Base-by-base conservation (phyloP, 2,113 vertebrate species). In the human (Homo sapiens) region DNA sequence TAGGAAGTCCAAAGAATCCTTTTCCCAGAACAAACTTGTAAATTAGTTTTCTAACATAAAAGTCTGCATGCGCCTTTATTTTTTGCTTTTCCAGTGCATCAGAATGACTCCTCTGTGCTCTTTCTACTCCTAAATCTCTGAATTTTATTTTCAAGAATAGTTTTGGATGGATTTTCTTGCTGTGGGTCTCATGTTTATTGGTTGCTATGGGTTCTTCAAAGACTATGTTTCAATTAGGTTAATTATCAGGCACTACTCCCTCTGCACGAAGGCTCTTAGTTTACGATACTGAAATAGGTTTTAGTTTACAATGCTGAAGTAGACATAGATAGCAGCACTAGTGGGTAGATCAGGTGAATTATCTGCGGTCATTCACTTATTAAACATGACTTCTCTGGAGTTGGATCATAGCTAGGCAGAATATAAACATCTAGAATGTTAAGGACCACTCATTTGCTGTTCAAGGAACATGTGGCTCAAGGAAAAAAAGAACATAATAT, bases 91-190 rank as follows among this genome's bases (percentile, higher is more conserved):
- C 13, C 8, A 23, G 64, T 66, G 27, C 0, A 30, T 38, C 79
- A 59, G 22, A 81, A 89, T 32, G 55, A 89, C 25, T 40, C 9
- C 23, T 70, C 57, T 89, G 73, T 84, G 22, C 27, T 96, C 12
- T 85, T 52, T 91, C 27, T 83, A 32, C 16, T 94, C 55, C 64
- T 70, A 25, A 81, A 76, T 52, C 18, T 59, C 59, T 50, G 40
- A 55, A 73, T 52, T 84, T 50, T 76, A 20, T 61, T 88, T 95
- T 88, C 30, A 81, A 87, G 75, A 87, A 57, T 57, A 43, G 7
- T 86, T 90, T 78, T 57, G 75, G 81, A 52, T 92, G 25, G 73
- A n/a, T 78, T 94, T 86, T 92, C 80, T 75, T 93, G 45, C 68
- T 93, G 40, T 38, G 45, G 75, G 40, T 55, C n/a, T 75, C 64